Evolutionary conservation across 1,140 invertebrate species (phyloP).

Genomic region (Eulimnadia texana): DNA sequence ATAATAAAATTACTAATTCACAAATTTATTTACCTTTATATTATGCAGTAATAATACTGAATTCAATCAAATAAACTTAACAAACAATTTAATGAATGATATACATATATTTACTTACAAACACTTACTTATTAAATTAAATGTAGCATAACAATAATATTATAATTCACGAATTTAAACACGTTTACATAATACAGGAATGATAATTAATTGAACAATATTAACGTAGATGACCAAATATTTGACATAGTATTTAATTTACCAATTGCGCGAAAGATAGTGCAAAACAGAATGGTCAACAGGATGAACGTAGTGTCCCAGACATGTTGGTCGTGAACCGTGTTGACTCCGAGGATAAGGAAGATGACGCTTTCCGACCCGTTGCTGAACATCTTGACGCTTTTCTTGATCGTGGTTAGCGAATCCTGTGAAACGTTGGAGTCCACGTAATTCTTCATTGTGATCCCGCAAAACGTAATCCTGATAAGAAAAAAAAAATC

Average conservation of each 20-base stretch:
- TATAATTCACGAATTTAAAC: no score
- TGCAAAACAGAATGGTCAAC: conserved; percentile 85
- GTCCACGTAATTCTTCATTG: conserved; percentile 98
- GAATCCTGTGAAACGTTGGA: conserved; percentile 95
- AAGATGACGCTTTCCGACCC: conserved; percentile 98
- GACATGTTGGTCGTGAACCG: conserved; percentile 80
- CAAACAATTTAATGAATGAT: no score
- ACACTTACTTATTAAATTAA: no score
- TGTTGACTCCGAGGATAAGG: conserved; percentile 94
- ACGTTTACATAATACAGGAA: no score
- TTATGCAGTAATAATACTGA: no score
- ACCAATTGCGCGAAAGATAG: conserved; percentile 83
- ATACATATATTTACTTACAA: no score
- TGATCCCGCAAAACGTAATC: conserved; percentile 94
- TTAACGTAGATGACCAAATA: no score
- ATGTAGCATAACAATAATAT: no score
- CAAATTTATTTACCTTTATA: no score
- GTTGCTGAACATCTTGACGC: conserved; percentile 94
- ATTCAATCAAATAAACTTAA: no score
- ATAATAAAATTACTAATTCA: no score
- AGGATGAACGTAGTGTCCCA: conserved; percentile 93
- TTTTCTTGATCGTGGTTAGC: conserved; percentile 92
- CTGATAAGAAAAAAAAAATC: conserved; percentile 33
- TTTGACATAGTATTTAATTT: conserved; percentile 29
- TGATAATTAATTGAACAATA: no score